Evolutionary conservation across 2,797 vertebrate genomes (phyloP).

Genomic region (Trachurus trachurus): DNA sequence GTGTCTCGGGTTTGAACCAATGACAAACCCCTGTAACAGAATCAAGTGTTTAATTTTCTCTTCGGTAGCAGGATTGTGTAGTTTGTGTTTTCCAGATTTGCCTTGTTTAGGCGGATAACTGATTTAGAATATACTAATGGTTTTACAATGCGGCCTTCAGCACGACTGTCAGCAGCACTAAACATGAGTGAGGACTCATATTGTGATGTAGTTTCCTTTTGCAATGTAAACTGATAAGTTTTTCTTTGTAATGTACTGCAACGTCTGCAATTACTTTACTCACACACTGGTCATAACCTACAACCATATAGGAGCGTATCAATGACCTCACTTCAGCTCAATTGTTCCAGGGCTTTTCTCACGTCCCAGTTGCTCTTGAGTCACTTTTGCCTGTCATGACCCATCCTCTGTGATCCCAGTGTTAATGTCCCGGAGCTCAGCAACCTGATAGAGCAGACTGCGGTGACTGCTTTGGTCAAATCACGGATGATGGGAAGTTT

Average conservation of each 20-base stretch:
- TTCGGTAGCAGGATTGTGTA: background rate
- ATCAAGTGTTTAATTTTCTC: background rate
- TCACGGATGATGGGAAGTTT: conserved; percentile 30
- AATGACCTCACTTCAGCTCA: conserved; percentile 53
- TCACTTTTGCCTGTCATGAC: conserved; percentile 65
- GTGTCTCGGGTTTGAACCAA: conserved; percentile 6
- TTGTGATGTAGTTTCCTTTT: background rate
- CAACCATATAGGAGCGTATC: conserved; percentile 44
- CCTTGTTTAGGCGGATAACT: background rate
- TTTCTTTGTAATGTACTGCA: conserved; percentile 45
- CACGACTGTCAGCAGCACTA: background rate
- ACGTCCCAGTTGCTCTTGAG: conserved; percentile 46
- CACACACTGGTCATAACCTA: conserved; percentile 43
- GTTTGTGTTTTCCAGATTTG: background rate
- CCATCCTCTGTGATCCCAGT: conserved; percentile 42
- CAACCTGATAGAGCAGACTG: conserved; percentile 37
- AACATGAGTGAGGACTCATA: background rate
- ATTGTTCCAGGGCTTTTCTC: conserved; percentile 58
- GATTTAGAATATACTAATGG: background rate
- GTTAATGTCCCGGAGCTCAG: conserved; percentile 30
- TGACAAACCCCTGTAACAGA: background rate
- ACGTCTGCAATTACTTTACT: conserved; percentile 51
- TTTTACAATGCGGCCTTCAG: background rate
- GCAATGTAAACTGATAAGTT: conserved; percentile 34
- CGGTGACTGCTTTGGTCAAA: conserved; percentile 17